phyloP scores from a whole-genome alignment of 2,888 invertebrate genomes.

The Danaus chrysippus region DNA sequence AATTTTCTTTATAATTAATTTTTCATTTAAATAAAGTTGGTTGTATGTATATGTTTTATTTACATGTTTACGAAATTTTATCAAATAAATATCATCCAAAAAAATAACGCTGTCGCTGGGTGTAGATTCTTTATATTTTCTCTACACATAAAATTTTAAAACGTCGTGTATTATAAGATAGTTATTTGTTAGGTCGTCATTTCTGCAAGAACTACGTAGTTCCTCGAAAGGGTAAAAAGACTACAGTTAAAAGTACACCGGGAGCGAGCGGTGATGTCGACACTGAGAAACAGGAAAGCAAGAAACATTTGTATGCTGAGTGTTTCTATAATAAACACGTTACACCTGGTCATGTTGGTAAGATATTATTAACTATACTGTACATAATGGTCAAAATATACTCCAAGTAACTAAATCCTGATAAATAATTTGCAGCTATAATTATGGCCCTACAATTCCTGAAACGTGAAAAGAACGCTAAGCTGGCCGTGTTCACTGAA shows the following conservation, averaged over 20 bases:
- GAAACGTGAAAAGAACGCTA: conserved; percentile 79
- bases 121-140: no score
- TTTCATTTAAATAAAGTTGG: no score
- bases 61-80: no score
- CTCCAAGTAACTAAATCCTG: background rate
- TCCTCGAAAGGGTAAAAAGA: conserved; percentile 56
- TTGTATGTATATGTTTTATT: no score
- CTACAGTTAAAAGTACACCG: conserved; percentile 38
- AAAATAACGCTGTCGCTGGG: no score
- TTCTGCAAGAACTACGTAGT: conserved; percentile 61
- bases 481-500: conserved; percentile 80
- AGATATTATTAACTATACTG: conserved; percentile 15
- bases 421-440: conserved; percentile 63
- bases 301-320: conserved; percentile 60
- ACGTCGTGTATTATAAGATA: background rate
- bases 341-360: conserved; percentile 70
- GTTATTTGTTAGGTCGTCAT: conserved; percentile 57
- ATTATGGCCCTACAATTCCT: conserved; percentile 79
- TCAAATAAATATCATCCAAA: no score
- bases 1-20: background rate
- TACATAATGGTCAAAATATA: background rate
- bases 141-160: background rate
- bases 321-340: conserved; percentile 64
- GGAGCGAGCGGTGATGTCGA: conserved; percentile 48
- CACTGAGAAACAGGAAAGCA: conserved; percentile 56